Evolutionary conservation across 2,888 invertebrate species (phyloP).

Genomic region (Netelia inedita): DNA sequence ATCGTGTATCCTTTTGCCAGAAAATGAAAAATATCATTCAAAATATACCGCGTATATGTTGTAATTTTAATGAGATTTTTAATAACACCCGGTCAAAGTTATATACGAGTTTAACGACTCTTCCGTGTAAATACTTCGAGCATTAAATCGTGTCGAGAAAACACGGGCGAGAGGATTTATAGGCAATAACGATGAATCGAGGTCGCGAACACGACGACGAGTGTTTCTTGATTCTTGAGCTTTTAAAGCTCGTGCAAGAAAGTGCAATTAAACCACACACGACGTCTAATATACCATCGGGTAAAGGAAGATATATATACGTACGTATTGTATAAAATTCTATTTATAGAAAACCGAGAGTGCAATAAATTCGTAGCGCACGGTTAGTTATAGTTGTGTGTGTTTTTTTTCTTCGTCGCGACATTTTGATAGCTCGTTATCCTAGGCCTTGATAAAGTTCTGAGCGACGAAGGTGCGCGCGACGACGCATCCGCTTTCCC

Average conservation of each 20-base stretch:
- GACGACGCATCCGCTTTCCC: not conserved
- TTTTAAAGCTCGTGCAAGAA: constrained; percentile 12
- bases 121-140: constrained; percentile 46
- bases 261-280: constrained; percentile 41
- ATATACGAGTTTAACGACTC: constrained; percentile 53
- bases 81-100: constrained; percentile 1
- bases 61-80: not conserved
- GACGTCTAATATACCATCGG: constrained; percentile 19
- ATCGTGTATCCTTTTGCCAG: not conserved
- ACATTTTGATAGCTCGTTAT: constrained; percentile 37
- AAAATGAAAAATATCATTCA: not conserved
- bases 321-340: not conserved
- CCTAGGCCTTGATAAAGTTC: not conserved
- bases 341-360: constrained; percentile 42
- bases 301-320: not conserved
- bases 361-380: constrained; percentile 38
- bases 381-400: constrained; percentile 9
- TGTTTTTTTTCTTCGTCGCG: not conserved
- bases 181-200: constrained; percentile 57
- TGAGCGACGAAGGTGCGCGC: not conserved
- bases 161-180: constrained; percentile 48
- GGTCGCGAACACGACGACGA: constrained; percentile 40
- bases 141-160: constrained; percentile 51
- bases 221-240: constrained; percentile 37
- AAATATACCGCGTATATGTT: not conserved